phyloP scores from a whole-genome alignment of 2,888 invertebrate species.

The Drosophila heteroneura region DNA sequence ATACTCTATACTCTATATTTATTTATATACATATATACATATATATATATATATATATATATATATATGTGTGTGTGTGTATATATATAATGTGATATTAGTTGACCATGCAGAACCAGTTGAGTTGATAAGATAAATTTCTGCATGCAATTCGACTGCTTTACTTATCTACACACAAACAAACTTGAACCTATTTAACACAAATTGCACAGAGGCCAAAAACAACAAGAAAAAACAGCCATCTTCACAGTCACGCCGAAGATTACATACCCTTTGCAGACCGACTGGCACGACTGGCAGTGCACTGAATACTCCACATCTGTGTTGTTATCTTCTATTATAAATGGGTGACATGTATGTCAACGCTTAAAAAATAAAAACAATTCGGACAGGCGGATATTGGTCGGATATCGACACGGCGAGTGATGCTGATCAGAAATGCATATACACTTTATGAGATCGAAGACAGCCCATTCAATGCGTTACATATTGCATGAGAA shows the following conservation, averaged over 20 bases:
- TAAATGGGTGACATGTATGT: neutral
- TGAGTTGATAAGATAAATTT: constrained; percentile 42
- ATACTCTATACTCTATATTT: neutral
- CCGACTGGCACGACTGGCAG: neutral
- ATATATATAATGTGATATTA: constrained; percentile 17
- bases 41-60: neutral
- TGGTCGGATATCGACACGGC: no score
- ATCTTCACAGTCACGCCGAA: neutral
- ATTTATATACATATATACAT: neutral
- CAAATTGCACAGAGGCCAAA: constrained; percentile 1
- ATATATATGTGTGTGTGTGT: neutral
- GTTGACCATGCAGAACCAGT: constrained; percentile 9
- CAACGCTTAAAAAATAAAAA: neutral
- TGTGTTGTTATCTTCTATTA: neutral
- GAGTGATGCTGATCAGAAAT: neutral
- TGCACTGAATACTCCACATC: no score
- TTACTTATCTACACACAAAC: constrained; percentile 23
- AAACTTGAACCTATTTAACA: neutral
- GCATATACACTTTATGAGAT: neutral
- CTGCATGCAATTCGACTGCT: constrained; percentile 19
- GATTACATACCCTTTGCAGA: neutral
- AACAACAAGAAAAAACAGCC: neutral
- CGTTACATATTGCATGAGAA: neutral
- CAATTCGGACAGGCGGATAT: no score
- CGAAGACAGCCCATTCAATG: neutral